A percentile compares a stretch with the other conserved stretches of the same genome.
phyloP scores from a whole-genome alignment of 2,797 vertebrate genomes.

The Bradypus variegatus region DNA sequence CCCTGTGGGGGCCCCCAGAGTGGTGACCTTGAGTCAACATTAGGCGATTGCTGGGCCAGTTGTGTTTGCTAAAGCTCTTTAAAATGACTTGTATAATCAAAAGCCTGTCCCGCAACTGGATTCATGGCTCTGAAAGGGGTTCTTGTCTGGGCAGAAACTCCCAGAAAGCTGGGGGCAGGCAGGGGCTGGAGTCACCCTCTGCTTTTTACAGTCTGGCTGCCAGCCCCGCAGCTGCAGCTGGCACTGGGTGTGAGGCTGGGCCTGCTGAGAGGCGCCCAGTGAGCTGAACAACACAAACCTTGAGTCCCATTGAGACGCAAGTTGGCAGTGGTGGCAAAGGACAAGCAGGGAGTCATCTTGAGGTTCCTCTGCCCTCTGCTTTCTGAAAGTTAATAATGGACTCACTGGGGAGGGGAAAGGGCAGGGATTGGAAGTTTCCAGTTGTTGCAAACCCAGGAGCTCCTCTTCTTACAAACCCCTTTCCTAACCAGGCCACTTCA shows the following conservation, averaged over 20 bases:
- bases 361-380: neutral
- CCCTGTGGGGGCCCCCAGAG: neutral
- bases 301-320: neutral
- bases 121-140: conserved; percentile 38
- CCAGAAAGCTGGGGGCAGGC: neutral
- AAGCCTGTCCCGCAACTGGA: neutral
- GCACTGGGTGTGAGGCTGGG: neutral
- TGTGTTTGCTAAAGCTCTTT: conserved; percentile 36
- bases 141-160: conserved; percentile 27
- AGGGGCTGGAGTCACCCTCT: neutral
- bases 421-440: neutral
- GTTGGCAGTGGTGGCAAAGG: neutral
- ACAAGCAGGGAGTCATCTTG: neutral
- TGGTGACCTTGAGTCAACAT: conserved; percentile 36
- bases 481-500: neutral
- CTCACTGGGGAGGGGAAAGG: neutral
- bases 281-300: neutral
- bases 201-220: conserved; percentile 25
- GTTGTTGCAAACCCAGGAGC: neutral
- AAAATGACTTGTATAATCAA: conserved; percentile 3
- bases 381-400: neutral
- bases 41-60: conserved; percentile 27
- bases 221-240: conserved; percentile 12
- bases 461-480: neutral
- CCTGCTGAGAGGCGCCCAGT: neutral